Evolutionary conservation across 2,113 vertebrate genomes (phyloP).

Genomic region (Sclerurus mexicanus): DNA sequence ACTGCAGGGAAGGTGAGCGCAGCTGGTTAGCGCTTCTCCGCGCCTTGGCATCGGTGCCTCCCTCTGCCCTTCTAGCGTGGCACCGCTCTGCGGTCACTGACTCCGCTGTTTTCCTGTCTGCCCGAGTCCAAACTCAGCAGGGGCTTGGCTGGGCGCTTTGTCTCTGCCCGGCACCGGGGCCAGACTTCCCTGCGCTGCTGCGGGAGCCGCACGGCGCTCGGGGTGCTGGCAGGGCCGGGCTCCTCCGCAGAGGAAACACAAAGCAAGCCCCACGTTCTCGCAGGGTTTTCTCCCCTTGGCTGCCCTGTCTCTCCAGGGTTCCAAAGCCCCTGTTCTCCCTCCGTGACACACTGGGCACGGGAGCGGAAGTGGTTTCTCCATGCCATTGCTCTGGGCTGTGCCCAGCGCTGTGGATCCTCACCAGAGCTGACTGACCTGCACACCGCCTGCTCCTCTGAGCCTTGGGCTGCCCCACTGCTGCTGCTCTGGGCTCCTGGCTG

Average conservation of each 20-base stretch:
- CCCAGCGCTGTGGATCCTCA: neutral
- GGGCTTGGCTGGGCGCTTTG: neutral
- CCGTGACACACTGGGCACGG: neutral
- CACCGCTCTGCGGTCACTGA: neutral
- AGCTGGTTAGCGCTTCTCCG: neutral
- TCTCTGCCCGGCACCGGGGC: neutral
- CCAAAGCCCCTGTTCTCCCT: neutral
- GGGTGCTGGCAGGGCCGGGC: neutral
- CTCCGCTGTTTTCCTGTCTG: neutral
- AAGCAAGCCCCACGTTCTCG: neutral
- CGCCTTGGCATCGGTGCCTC: neutral
- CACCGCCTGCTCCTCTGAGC: neutral
- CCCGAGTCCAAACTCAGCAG: neutral
- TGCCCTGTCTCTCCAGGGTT: neutral
- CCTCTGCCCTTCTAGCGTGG: neutral
- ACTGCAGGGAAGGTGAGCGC: conserved; percentile 90
- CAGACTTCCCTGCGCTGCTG: neutral
- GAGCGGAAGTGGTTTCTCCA: neutral
- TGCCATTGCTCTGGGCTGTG: neutral
- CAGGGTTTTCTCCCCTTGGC: neutral
- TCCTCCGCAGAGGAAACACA: neutral
- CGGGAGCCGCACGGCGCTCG: neutral
- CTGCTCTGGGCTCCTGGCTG: neutral
- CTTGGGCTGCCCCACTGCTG: neutral
- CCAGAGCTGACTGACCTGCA: neutral